Evolutionary conservation across 1,140 invertebrate genomes (phyloP).

Genomic region (Aphidius gifuensis): DNA sequence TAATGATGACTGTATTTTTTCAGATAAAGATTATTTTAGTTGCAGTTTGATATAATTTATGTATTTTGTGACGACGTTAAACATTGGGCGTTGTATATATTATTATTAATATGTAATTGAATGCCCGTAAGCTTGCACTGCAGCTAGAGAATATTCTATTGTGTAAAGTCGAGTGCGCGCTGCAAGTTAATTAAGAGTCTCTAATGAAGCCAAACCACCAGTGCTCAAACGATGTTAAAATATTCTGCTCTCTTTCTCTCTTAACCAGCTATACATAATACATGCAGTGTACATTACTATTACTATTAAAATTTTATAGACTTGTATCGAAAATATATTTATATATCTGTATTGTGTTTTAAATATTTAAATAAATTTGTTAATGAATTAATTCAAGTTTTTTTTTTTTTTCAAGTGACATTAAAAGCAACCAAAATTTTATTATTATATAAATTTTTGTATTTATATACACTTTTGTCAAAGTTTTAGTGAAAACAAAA

Average conservation of each 20-base stretch:
- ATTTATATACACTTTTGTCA: constrained; percentile 1
- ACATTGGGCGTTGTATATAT: not conserved
- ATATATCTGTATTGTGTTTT: no score
- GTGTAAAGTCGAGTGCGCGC: constrained; percentile 30
- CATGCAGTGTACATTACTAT: not conserved
- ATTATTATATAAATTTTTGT: no score
- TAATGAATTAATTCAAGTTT: no score
- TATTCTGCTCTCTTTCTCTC: constrained; percentile 2
- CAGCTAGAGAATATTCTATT: constrained; percentile 29
- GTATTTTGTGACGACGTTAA: no score
- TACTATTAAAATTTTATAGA: no score
- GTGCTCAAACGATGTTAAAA: constrained; percentile 20
- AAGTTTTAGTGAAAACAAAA: constrained; percentile 7
- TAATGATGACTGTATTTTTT: no score
- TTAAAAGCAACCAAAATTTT: no score
- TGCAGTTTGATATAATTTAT: no score
- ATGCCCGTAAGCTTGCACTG: constrained; percentile 28
- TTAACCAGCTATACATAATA: not conserved
- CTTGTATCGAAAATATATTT: no score
- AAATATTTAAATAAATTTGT: no score
- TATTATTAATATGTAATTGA: constrained; percentile 32
- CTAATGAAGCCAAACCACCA: constrained; percentile 28
- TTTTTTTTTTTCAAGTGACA: no score
- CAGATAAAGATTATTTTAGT: no score
- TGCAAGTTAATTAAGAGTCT: constrained; percentile 31